Base-by-base conservation (phyloP, 2,113 vertebrate genomes). In the Litocranius walleri region DNA sequence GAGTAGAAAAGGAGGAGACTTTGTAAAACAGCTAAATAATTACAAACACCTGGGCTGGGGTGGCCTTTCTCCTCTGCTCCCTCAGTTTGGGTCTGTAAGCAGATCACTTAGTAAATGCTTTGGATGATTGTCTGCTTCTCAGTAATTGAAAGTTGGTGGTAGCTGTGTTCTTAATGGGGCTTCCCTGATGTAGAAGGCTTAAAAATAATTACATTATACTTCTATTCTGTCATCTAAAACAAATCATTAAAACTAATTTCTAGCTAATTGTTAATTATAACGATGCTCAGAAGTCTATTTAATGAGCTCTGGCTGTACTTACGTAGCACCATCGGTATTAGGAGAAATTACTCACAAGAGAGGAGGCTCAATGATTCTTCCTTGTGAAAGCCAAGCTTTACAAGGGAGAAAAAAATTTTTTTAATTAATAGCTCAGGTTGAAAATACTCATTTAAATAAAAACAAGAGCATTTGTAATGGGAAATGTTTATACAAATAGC, bases 181-280 rank as follows among this genome's bases (percentile, higher is more conserved):
- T 74, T 74, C 36, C 36, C 71, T 74, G 89, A 85, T 90, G 84
- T 62, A 82, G 93, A 96, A 89, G 91, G 94, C 94, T 97, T 93
- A 96, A 96, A 95, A 96, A 98, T 98, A 98, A 98, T 97, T 95
- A 89, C 71, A 88, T 96, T 96, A 91, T 67, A 94, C 92, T 89
- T 97, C 93, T 91, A 89, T 90, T 97, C 91, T 97, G 88, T 93
- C 96, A 64, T 92, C 96, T 97, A 92, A 96, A 98, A 97, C 98
- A 98, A 98, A 97, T 91, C 95, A 94, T 98, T 97, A 96, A 95
- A 95, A 90, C 93, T 94, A 97, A 98, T 98, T 98, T 94, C 92
- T 91, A 90, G 93, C 92, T 98, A 97, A 98, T 98, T 98, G 95
- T 98, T 98, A 89, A 96, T 97, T 97, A 97, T 91, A 97, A 98